Conservation (phyloP, 2,797 vertebrate species). For the Mus minutoides region DNA sequence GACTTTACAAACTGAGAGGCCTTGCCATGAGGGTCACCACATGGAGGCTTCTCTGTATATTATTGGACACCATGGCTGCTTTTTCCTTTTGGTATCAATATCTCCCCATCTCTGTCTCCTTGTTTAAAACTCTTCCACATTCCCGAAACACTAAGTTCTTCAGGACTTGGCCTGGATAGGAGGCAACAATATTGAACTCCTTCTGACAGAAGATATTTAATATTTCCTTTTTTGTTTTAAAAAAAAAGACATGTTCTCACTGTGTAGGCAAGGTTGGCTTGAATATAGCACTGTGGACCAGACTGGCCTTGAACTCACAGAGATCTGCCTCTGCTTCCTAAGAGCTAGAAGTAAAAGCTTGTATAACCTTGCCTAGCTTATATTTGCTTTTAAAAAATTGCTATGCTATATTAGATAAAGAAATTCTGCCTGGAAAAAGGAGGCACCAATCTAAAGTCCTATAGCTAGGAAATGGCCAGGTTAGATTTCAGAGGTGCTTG, state of each 20-base stretch:
- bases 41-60: not conserved
- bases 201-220: conserved; percentile 17
- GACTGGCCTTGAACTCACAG: not conserved
- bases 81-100: not conserved
- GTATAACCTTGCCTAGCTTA: not conserved
- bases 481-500: not conserved
- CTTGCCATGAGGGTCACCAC: not conserved
- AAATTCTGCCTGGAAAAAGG: conserved; percentile 12
- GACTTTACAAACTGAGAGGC: conserved; percentile 12
- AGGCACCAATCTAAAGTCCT: not conserved
- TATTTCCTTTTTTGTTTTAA: conserved; percentile 2
- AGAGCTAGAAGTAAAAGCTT: not conserved
- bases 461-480: not conserved
- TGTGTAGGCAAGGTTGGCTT: not conserved
- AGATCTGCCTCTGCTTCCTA: not conserved
- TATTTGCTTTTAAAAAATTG: conserved; percentile 47
- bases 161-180: not conserved
- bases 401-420: not conserved
- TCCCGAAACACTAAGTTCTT: not conserved
- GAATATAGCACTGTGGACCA: not conserved
- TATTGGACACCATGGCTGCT: not conserved
- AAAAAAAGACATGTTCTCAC: not conserved
- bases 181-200: conserved; percentile 7
- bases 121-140: not conserved
- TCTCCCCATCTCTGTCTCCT: not conserved